Base-by-base conservation (phyloP, 2,113 vertebrate genomes). In the Phalacrocorax carbo region DNA sequence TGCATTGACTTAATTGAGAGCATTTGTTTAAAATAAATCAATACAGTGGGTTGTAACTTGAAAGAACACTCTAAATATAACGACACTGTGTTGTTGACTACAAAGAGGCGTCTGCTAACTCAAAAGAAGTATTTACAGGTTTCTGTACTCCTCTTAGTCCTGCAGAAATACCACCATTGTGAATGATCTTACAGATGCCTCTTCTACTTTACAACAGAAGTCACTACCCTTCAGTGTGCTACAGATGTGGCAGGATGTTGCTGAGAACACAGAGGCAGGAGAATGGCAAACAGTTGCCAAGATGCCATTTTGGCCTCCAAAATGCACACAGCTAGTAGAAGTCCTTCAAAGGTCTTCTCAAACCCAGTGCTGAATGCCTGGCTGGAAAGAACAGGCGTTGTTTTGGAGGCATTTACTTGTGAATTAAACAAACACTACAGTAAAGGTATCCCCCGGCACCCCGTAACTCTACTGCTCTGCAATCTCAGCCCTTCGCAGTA, bases 11-110 rank as follows among this genome's bases (percentile, higher is more conserved):
- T 92, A 95, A 91, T 95, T 89, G 84, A 91, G 92, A 87, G 51
- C 81, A 76, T 93, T 93, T 94, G 77, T 94, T 96, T 93, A 85
- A 96, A 96, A 96, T 86, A 86, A 61, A 82, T 87, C 91, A 91
- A 91, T 96, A 62, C 79, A 89, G 86, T 80, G 89, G 86, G 73
- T 5, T 86, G 81, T 23, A 57, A 52, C 82, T 72, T 38, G 80
- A 94, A 87, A 92, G 94, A 88, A 86, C 82, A 54, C 55, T 61
- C 78, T 75, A 94, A 96, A 93, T 84, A 95, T 86, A 92, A 85
- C 27, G 5, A 52, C 10, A 2, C 58, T 11, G 54, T 68, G 66
- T 27, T 84, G 95, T 34, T 91, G 80, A 72, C 82, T 94, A 81
- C 82, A 62, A 51, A 86, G 73, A 86, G 72, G 52, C 4, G 1